Evolutionary conservation across 1,140 invertebrate genomes (phyloP), one percentile per base, ranked within the genome.

Genomic region (Medauroidea extradentata): DNA sequence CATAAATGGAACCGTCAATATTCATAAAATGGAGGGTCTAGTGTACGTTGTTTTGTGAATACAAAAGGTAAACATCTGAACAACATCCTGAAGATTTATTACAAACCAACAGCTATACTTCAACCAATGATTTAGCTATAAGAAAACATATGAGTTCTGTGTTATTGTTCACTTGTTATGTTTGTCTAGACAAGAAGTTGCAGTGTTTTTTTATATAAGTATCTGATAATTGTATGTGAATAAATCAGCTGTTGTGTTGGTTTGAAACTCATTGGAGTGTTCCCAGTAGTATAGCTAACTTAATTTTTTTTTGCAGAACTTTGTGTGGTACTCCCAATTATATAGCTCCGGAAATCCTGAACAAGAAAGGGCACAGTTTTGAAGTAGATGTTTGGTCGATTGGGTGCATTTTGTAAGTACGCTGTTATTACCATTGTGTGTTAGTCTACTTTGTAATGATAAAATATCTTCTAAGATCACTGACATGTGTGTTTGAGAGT

Each of bases 301-400:
- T 54, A 13, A 13, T 54, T 65, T 51, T 58, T 53, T 56, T 61
- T 59, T 52, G 11, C 71, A 89, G 87, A 76, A 98, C 94, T 38
- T 73, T 98, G 19, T 98, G 96, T 74, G 96, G 95, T 13, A 98
- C 96, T n/a, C 95, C 96, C 4, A 98, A 99, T 74, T 99, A 99
- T 68, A 98, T 98, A 67, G 95, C 96, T 7, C 96, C 96, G 11
- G 96, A 98, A 76, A 94, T 98, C 59, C 75, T 99, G 52, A 90
- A 85, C 21, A 97, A 96, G 77, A 88, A 90, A 69, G 94, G 94
- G 0, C 94, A 98, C 73, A 95, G 93, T 14, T 97, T 88, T 73
- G 93, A 97, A 81, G 95, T 97, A 11, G 96, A 99, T 76, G 85
- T 97, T 49, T 99, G 96, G 96, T 96, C 94, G 27, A 85, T 98